Conservation (phyloP, 2,888 invertebrate species). For the Pharmacophagus antenor region DNA sequence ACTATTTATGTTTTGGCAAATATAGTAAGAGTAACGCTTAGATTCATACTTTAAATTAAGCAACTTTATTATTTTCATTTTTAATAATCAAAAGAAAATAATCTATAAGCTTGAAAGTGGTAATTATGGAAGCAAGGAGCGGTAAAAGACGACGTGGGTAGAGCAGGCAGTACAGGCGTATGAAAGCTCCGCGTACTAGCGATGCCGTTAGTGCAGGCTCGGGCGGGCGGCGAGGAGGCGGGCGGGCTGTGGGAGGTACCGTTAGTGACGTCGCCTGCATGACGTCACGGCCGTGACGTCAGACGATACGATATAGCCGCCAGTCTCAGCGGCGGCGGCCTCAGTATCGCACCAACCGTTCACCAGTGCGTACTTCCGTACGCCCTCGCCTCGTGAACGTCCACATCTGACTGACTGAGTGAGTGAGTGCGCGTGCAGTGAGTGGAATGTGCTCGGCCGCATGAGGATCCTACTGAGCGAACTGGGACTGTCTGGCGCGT, state of each 20-base stretch:
- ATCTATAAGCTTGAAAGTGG: neutral
- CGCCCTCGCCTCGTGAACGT: slow-evolving; percentile 58
- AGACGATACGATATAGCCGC: slow-evolving; percentile 78
- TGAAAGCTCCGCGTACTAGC: slow-evolving; percentile 76
- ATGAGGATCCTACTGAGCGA: slow-evolving; percentile 82
- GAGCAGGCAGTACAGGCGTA: slow-evolving; percentile 55
- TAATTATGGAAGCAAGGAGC: slow-evolving; percentile 35
- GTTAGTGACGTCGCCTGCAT: slow-evolving; percentile 75
- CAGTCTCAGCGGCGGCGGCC: slow-evolving; percentile 78
- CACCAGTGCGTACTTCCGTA: slow-evolving; percentile 64
- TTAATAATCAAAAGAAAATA: neutral
- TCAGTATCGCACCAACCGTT: slow-evolving; percentile 80
- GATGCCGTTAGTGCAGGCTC: slow-evolving; percentile 80
- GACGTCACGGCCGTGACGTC: slow-evolving; percentile 77
- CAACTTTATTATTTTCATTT: neutral
- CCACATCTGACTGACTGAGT: slow-evolving; percentile 63
- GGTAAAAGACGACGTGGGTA: slow-evolving; percentile 33
- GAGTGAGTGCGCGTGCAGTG: slow-evolving; percentile 79
- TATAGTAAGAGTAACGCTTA: neutral
- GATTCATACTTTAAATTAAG: neutral
- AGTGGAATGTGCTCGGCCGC: slow-evolving; percentile 79
- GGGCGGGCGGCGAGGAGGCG: slow-evolving; percentile 76
- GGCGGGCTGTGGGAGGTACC: slow-evolving; percentile 80
- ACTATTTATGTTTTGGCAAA: neutral
- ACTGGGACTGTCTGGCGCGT: slow-evolving; percentile 79